Evolutionary conservation across 2,888 invertebrate species (phyloP).

Genomic region (Orchestes rusci): DNA sequence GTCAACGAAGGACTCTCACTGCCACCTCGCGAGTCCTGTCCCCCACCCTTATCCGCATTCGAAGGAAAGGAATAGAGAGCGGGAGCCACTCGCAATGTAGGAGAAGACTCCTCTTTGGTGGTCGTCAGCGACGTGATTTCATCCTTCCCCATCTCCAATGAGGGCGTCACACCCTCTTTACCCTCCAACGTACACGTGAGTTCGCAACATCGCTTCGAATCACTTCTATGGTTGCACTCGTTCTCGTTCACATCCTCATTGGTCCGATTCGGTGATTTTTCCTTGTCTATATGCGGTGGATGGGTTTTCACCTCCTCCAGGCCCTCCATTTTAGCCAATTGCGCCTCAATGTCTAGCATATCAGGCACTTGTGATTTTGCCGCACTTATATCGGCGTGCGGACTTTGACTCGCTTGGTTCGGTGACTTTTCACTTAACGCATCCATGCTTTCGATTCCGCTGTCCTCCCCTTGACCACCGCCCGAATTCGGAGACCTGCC

Average conservation of each 20-base stretch:
- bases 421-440: constrained; percentile 78
- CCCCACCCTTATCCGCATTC: constrained; percentile 52
- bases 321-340: constrained; percentile 62
- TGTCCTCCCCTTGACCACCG: constrained; percentile 68
- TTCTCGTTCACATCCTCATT: constrained; percentile 38
- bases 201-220: constrained; percentile 39
- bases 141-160: constrained; percentile 29
- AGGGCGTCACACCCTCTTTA: constrained; percentile 20
- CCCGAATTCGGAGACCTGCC: constrained; percentile 42
- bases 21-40: constrained; percentile 28
- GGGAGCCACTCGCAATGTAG: constrained; percentile 62
- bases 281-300: neutral
- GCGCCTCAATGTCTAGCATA: constrained; percentile 61
- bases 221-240: constrained; percentile 31
- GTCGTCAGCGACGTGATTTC: constrained; percentile 27
- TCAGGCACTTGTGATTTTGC: constrained; percentile 44
- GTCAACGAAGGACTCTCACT: constrained; percentile 38
- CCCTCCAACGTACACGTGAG: constrained; percentile 38
- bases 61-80: constrained; percentile 74
- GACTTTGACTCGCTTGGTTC: constrained; percentile 61
- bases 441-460: constrained; percentile 90
- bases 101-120: neutral
- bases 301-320: constrained; percentile 30
- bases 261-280: constrained; percentile 15
- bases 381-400: constrained; percentile 41